These are phyloP conservation scores for Heliconius charithonia DNA, from an alignment of 2,888 invertebrate genomes.

Conservation along the genomic window DNA sequence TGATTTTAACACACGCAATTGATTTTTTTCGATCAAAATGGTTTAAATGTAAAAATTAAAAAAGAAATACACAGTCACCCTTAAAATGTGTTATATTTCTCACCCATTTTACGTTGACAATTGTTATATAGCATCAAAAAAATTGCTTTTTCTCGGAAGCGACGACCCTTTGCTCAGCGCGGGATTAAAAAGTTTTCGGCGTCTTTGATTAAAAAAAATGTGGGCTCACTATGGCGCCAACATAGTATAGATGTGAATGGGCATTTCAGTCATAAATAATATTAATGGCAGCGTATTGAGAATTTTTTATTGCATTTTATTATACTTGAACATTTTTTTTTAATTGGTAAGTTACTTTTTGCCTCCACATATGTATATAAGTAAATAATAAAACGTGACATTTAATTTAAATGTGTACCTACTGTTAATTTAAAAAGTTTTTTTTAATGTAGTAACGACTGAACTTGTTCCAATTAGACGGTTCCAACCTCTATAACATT, in stretches of 20 bases:
- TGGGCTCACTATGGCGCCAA: slow-evolving; percentile 54
- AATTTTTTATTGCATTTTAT: not conserved
- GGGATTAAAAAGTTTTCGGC: slow-evolving; percentile 43
- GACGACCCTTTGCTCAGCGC: slow-evolving; percentile 38
- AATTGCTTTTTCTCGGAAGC: slow-evolving; percentile 41
- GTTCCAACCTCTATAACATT: too few relatives aligned
- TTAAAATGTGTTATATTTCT: slow-evolving; percentile 13
- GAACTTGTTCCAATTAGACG: not conserved
- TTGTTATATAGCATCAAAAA: slow-evolving; percentile 7
- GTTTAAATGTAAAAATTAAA: not conserved
- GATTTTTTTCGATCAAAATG: not conserved
- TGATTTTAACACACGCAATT: not conserved
- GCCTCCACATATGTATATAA: too few relatives aligned
- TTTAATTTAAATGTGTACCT: too few relatives aligned
- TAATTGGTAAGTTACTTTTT: too few relatives aligned
- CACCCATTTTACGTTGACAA: slow-evolving; percentile 23
- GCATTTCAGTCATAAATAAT: slow-evolving; percentile 33
- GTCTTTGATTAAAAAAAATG: slow-evolving; percentile 48
- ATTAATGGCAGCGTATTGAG: slow-evolving; percentile 12
- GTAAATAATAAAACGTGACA: too few relatives aligned
- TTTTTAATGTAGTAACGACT: too few relatives aligned
- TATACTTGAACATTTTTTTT: too few relatives aligned
- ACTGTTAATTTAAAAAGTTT: too few relatives aligned
- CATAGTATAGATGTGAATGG: slow-evolving; percentile 48
- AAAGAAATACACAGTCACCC: not conserved